Evolutionary conservation across 2,888 invertebrate species (phyloP).

Genomic region (Coronaproctus castanopsis): DNA sequence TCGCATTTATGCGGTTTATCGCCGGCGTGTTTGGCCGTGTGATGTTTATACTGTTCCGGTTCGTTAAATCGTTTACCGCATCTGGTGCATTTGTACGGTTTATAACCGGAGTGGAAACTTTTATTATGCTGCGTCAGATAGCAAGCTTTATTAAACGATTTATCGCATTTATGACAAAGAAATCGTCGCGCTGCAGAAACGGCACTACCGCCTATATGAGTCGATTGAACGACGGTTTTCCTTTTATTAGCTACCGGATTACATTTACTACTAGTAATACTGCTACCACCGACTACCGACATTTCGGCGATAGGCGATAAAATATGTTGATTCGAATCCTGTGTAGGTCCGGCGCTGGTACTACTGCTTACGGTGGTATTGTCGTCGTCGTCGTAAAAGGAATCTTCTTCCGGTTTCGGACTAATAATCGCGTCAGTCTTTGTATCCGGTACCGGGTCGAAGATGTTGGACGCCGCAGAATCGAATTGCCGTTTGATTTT

Average conservation of each 20-base stretch:
- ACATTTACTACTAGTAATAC: no score
- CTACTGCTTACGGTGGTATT: neutral
- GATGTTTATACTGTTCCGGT: slow-evolving; percentile 47
- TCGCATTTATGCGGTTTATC: slow-evolving; percentile 74
- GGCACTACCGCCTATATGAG: slow-evolving; percentile 8
- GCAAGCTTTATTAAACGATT: slow-evolving; percentile 65
- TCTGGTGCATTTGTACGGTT: slow-evolving; percentile 62
- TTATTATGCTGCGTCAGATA: slow-evolving; percentile 80
- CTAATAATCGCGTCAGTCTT: neutral
- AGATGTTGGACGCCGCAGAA: neutral
- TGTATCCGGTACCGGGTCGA: neutral
- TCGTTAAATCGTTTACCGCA: slow-evolving; percentile 68
- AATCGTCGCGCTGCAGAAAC: slow-evolving; percentile 12
- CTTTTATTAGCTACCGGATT: no score
- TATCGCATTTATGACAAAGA: slow-evolving; percentile 60
- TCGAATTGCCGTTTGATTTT: no score
- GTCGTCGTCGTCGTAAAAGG: neutral
- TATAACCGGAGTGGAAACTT: slow-evolving; percentile 68
- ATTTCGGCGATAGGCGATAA: no score
- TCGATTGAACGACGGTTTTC: slow-evolving; percentile 18
- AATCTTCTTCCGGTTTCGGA: neutral
- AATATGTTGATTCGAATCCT: no score
- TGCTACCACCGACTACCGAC: no score
- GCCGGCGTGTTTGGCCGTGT: slow-evolving; percentile 54
- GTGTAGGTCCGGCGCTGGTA: no score